Evolutionary conservation across 2,888 invertebrate genomes (phyloP).

Genomic region (Hololepta plana): DNA sequence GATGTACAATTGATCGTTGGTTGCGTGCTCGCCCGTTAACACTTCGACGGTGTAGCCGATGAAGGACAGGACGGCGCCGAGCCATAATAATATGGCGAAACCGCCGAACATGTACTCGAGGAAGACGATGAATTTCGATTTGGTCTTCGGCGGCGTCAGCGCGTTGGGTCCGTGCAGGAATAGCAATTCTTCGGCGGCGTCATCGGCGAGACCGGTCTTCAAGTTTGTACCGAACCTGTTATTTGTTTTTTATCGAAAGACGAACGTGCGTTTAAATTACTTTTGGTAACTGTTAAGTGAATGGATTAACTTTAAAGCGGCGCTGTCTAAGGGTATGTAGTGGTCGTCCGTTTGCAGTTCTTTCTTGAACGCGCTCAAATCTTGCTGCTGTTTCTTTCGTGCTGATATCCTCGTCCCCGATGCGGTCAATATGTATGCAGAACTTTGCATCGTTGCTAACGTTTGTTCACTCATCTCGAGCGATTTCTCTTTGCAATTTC

Average conservation of each 20-base stretch:
- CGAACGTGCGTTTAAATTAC: background rate
- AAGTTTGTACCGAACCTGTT: slow-evolving; percentile 28
- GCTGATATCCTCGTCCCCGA: too few species aligned
- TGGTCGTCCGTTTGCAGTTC: slow-evolving; percentile 18
- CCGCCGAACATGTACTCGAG: slow-evolving; percentile 50
- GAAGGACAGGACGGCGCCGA: slow-evolving; percentile 42
- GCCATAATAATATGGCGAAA: slow-evolving; percentile 52
- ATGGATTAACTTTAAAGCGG: slow-evolving; percentile 15
- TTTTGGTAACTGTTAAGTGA: too few species aligned
- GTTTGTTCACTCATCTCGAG: too few species aligned
- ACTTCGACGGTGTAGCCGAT: slow-evolving; percentile 35
- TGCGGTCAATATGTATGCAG: too few species aligned
- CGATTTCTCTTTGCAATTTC: too few species aligned
- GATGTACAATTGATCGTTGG: slow-evolving; percentile 24
- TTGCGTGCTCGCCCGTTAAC: too few species aligned
- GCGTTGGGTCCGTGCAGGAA: slow-evolving; percentile 40
- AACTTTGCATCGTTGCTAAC: too few species aligned
- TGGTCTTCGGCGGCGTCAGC: slow-evolving; percentile 37
- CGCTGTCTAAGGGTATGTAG: slow-evolving; percentile 14
- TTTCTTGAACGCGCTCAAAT: slow-evolving; percentile 15
- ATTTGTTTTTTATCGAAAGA: background rate
- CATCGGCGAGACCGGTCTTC: slow-evolving; percentile 32
- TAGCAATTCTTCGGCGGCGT: slow-evolving; percentile 33
- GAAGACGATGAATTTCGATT: slow-evolving; percentile 45
- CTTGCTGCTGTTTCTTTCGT: too few species aligned